Base-by-base conservation (phyloP, 2,888 invertebrate species). In the Drosophila limbata region DNA sequence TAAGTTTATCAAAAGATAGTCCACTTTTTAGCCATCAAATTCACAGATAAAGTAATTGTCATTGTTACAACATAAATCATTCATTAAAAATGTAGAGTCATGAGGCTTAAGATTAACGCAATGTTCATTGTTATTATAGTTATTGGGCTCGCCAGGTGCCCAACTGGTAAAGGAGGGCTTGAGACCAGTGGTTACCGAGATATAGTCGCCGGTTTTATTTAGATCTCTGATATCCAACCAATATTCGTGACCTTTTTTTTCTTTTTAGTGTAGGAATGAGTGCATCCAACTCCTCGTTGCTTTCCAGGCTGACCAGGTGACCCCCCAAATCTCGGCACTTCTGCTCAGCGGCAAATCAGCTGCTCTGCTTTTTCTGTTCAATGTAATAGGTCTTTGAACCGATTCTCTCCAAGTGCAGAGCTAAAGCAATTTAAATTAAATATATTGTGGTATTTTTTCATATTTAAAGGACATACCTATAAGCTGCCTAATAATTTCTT, bases 371-470 rank as follows among this genome's bases (percentile, higher is more conserved):
- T 8, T n/a, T 15, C 6, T n/a, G 31, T 10, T 31, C 10, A 9
- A 47, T 31, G 10, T 15, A 47, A 47, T 47, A 47, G n/a, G 10
- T 15, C 5, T 47, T 47, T 10, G 31, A 15, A 8, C 45, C 28
- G n/a, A 45, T 45, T 25, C 4, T 9, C 15, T 28, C 15, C 1
- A 47, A 47, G 15, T 28, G 3, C 15, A n/a, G 3, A 9, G 1
- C n/a, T 3, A 56, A 56, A 40, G 33, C 13, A 11, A 28, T 67
- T 28, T 53, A 37, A 45, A 31, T 40, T 13, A 17, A 31, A 21
- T 28, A 5, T 4, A 15, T 31, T n/a, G 0, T 25, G 6, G 0
- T 1, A 42, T 4, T 21, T 17, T 56, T 31, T 3, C 1, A 15
- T n/a, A n/a, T 21, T 25, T 8, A 1, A 42, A 19, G 6, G 11